These are phyloP conservation scores for Malurus splendens DNA, from an alignment of 2,797 vertebrate genomes.

Conservation along the genomic window DNA sequence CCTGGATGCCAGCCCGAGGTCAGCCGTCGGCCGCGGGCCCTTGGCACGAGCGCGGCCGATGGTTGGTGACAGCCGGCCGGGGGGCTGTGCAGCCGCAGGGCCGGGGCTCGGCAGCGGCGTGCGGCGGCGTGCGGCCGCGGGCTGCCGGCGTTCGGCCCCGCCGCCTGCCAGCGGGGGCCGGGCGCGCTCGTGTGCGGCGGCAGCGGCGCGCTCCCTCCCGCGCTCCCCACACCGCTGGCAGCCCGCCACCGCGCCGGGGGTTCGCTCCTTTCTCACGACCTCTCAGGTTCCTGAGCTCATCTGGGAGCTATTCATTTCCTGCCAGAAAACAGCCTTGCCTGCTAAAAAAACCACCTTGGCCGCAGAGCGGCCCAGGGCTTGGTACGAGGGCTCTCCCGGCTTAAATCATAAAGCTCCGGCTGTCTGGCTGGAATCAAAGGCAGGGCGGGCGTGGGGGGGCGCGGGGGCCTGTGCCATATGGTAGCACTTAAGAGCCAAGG, in stretches of 20 bases:
- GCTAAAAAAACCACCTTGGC: slow-evolving; percentile 81
- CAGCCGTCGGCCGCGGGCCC: neutral
- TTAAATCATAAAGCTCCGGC: slow-evolving; percentile 87
- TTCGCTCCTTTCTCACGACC: slow-evolving; percentile 97
- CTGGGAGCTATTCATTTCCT: slow-evolving; percentile 98
- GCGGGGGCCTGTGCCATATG: slow-evolving; percentile 80
- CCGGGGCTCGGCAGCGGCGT: neutral
- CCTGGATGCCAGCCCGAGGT: neutral
- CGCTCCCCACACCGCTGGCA: slow-evolving; percentile 32
- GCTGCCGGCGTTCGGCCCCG: neutral
- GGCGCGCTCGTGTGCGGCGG: slow-evolving; percentile 8
- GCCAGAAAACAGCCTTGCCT: slow-evolving; percentile 92
- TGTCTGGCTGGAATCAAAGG: slow-evolving; percentile 85
- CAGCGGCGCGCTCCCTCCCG: slow-evolving; percentile 1
- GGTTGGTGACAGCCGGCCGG: neutral
- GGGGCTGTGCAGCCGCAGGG: neutral
- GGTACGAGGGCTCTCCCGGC: slow-evolving; percentile 84
- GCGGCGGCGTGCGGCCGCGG: neutral
- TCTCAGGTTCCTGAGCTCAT: slow-evolving; percentile 97
- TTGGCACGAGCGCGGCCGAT: neutral
- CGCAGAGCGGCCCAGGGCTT: slow-evolving; percentile 83
- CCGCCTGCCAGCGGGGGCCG: slow-evolving; percentile 1
- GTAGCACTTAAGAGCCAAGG: slow-evolving; percentile 88
- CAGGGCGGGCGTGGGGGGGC: slow-evolving; percentile 45
- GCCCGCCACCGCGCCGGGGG: slow-evolving; percentile 74